Evolutionary conservation across 2,113 vertebrate genomes (phyloP).

Genomic region (Trachemys scripta): DNA sequence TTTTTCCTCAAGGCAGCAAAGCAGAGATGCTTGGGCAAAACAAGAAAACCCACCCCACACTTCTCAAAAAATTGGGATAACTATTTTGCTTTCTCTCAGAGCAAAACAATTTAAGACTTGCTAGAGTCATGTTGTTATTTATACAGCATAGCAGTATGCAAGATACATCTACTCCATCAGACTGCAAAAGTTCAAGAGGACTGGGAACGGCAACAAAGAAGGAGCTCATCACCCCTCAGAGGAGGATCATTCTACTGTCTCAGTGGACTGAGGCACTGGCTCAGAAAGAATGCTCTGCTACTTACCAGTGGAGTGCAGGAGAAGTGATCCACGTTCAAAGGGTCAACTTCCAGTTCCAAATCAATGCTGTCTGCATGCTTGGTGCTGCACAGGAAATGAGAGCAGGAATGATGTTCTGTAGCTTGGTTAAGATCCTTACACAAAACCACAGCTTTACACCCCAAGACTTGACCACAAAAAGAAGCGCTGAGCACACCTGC

Average conservation of each 20-base stretch:
- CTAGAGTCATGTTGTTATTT: fast-evolving
- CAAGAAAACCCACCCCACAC: background rate
- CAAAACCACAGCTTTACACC: background rate
- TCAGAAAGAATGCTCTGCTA: background rate
- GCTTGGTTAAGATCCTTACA: fast-evolving
- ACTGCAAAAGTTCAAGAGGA: background rate
- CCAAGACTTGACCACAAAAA: background rate
- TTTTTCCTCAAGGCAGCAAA: fast-evolving
- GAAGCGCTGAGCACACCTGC: fast-evolving
- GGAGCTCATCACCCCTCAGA: background rate
- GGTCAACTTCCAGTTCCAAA: conserved; percentile 97
- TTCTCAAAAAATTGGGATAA: background rate
- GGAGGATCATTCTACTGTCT: background rate
- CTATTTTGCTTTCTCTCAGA: background rate
- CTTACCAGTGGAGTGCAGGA: conserved; percentile 98
- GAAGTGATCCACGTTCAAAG: conserved; percentile 98
- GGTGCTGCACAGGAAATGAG: conserved; percentile 80
- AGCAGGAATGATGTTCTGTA: background rate
- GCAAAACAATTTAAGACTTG: background rate
- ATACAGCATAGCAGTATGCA: background rate
- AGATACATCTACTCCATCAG: background rate
- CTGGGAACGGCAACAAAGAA: background rate
- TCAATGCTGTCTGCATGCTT: conserved; percentile 98
- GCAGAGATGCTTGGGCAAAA: background rate
- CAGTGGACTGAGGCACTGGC: background rate